These are phyloP conservation scores for Eucidaris tribuloides DNA, from an alignment of 35 echinoderm and acorn worm species.

Conservation along the genomic window DNA sequence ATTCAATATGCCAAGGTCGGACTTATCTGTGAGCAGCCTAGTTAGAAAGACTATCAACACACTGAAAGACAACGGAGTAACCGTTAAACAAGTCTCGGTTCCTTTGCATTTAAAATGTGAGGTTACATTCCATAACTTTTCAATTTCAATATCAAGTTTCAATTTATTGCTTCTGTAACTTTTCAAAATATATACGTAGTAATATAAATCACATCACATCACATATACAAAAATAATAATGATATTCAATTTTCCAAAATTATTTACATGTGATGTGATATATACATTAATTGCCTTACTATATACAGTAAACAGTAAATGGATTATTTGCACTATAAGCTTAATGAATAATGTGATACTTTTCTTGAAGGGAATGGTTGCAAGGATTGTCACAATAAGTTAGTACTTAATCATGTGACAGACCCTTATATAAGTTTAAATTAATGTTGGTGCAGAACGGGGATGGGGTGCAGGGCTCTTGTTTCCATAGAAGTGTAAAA, in stretches of 20 bases:
- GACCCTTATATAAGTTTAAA: too few species aligned
- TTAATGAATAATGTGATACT: too few species aligned
- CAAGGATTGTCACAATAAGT: too few species aligned
- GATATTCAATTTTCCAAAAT: background rate
- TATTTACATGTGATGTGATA: too few species aligned
- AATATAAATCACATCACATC: background rate
- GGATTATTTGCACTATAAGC: too few species aligned
- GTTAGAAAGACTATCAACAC: slow-evolving; percentile 18
- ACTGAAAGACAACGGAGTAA: slow-evolving; percentile 14
- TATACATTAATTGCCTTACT: too few species aligned
- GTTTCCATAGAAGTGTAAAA: too few species aligned
- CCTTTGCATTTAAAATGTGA: slow-evolving; percentile 55
- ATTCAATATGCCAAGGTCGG: slow-evolving; percentile 26
- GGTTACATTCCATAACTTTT: background rate
- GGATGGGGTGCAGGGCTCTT: too few species aligned
- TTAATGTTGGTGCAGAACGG: too few species aligned
- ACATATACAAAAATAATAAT: background rate
- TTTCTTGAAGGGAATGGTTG: too few species aligned
- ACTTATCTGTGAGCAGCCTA: slow-evolving; percentile 32
- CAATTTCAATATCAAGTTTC: background rate
- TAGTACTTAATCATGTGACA: too few species aligned
- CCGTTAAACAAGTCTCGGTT: slow-evolving; percentile 45
- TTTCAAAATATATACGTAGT: background rate
- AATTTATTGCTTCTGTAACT: background rate
- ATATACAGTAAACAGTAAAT: too few species aligned